A percentile compares a stretch with the other conserved stretches of the same genome.
Conservation (phyloP, 2,797 vertebrate species). For the Poliocrania exsul region DNA sequence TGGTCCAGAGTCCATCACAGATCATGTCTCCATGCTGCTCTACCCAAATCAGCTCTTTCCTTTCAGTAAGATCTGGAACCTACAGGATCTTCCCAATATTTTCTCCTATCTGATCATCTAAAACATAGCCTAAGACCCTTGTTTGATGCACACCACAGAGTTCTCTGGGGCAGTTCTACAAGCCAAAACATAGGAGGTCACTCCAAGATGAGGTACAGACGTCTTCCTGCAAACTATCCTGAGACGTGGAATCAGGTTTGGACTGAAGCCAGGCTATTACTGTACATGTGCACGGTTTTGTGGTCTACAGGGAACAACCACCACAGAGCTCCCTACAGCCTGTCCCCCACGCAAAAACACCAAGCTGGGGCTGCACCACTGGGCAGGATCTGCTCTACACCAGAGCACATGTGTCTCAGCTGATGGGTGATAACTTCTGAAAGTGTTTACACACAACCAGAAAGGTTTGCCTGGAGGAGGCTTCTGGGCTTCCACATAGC, state of each 20-base stretch:
- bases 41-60: neutral
- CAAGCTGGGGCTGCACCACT: accelerated
- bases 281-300: accelerated
- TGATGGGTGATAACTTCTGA: neutral
- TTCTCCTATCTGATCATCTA: neutral
- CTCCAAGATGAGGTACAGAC: neutral
- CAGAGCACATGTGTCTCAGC: neutral
- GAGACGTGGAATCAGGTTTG: neutral
- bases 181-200: neutral
- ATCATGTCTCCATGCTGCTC: neutral
- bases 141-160: neutral
- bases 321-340: neutral
- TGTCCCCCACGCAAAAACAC: neutral
- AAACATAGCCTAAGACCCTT: neutral
- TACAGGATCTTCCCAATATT: neutral
- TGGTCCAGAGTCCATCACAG: neutral
- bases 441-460: neutral
- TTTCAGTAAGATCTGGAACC: neutral
- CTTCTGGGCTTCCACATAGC: neutral
- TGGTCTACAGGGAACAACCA: neutral
- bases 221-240: neutral
- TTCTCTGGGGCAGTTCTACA: neutral
- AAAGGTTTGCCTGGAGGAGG: neutral
- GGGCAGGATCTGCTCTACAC: neutral
- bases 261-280: neutral